Conservation (phyloP, 2,113 vertebrate genomes). For the Eptatretus burgeri region DNA sequence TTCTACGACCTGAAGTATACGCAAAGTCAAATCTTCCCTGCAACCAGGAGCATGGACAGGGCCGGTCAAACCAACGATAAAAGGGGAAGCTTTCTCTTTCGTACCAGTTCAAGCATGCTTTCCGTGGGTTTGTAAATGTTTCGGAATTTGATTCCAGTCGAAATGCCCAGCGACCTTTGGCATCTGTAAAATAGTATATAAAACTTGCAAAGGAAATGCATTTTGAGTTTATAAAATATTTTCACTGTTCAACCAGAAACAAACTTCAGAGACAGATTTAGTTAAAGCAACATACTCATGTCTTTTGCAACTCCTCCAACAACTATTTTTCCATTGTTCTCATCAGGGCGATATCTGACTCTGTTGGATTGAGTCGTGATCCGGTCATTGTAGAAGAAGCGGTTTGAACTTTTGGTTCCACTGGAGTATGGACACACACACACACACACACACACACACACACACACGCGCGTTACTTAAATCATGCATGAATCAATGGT, state of each 20-base stretch:
- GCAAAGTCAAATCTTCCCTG: background rate
- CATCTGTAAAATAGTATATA: background rate
- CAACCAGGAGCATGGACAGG: conserved; percentile 2
- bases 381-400: too few species aligned
- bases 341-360: too few species aligned
- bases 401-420: too few species aligned
- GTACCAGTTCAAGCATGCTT: background rate
- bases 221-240: background rate
- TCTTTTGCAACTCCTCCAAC: too few species aligned
- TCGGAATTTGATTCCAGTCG: background rate
- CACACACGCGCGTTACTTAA: too few species aligned
- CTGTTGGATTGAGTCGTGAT: too few species aligned
- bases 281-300: too few species aligned
- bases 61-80: background rate
- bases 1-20: background rate
- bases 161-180: background rate
- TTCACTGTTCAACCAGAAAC: background rate
- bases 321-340: too few species aligned
- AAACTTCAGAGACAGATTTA: too few species aligned
- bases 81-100: background rate
- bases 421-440: too few species aligned
- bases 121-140: background rate
- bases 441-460: too few species aligned
- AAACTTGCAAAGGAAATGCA: background rate
- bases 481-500: too few species aligned